phyloP scores from a whole-genome alignment of 1,140 invertebrate species.

The Prorops nasuta region DNA sequence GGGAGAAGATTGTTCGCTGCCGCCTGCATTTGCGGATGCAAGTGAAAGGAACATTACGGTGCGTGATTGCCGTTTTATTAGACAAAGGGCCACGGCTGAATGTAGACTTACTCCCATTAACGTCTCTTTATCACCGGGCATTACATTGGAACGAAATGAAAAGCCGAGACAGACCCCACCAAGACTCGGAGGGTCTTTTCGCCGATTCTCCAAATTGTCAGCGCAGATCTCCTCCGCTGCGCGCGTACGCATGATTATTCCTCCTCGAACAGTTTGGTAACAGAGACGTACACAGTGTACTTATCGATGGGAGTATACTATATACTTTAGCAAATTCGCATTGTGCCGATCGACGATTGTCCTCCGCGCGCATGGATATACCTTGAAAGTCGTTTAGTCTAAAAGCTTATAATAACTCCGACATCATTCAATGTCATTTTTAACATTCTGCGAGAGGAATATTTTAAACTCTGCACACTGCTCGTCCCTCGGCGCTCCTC shows the following conservation, averaged over 20 bases:
- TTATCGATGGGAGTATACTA: conserved; percentile 12
- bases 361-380: too few species aligned
- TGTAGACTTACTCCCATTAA: conserved; percentile 22
- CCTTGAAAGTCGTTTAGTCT: too few species aligned
- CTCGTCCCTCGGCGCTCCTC: conserved; percentile 6
- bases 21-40: conserved; percentile 19
- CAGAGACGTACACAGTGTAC: too few species aligned
- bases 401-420: too few species aligned
- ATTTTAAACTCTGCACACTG: too few species aligned
- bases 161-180: conserved; percentile 19
- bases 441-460: conserved; percentile 36
- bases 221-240: conserved; percentile 18
- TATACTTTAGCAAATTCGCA: conserved; percentile 17
- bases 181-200: conserved; percentile 11
- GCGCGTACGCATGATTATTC: conserved; percentile 17
- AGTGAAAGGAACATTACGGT: conserved; percentile 20
- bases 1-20: conserved; percentile 7
- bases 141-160: conserved; percentile 24
- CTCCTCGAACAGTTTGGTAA: conserved; percentile 11
- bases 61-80: conserved; percentile 33
- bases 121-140: conserved; percentile 22
- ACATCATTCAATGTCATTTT: conserved; percentile 12
- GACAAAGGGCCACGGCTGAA: conserved; percentile 20
- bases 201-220: conserved; percentile 17
- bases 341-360: too few species aligned